Percentiles rank a stretch among this genome's conserved stretches.
Conservation (phyloP, 2,797 vertebrate genomes). For the Scomberomorus guttatus region DNA sequence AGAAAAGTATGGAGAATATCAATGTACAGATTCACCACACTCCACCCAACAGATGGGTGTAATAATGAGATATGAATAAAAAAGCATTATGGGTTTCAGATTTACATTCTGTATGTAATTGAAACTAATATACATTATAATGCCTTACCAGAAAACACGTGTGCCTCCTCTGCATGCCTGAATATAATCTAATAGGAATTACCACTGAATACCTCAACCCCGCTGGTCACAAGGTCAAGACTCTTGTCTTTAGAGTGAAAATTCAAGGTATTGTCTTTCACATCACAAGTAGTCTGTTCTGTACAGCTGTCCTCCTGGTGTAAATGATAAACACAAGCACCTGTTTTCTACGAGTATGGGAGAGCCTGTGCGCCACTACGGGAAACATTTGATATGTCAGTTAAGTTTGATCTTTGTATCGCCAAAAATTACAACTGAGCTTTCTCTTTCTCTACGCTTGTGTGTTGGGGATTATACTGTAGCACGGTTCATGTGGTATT, state of each 20-base stretch:
- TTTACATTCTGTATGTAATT: not conserved
- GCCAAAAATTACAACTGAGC: not conserved
- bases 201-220: slow-evolving; percentile 28
- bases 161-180: slow-evolving; percentile 6
- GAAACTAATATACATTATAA: not conserved
- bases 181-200: slow-evolving; percentile 32
- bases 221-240: slow-evolving; percentile 56
- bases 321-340: slow-evolving; percentile 62
- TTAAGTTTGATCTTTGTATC: slow-evolving; percentile 23
- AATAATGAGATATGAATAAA: not conserved
- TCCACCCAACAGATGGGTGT: not conserved
- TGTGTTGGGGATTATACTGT: slow-evolving; percentile 1
- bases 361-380: slow-evolving; percentile 16
- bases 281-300: slow-evolving; percentile 47
- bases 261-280: slow-evolving; percentile 81
- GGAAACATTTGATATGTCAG: slow-evolving; percentile 42
- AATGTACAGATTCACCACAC: no score
- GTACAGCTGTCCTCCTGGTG: slow-evolving; percentile 68
- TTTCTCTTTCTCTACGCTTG: not conserved
- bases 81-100: not conserved
- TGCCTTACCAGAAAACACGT: not conserved
- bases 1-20: no score
- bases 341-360: slow-evolving; percentile 65
- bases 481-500: not conserved
- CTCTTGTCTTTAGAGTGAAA: slow-evolving; percentile 65